These are phyloP conservation scores for Pollenia griseotomentosa DNA, from an alignment of 2,888 invertebrate species.

Conservation along the genomic window DNA sequence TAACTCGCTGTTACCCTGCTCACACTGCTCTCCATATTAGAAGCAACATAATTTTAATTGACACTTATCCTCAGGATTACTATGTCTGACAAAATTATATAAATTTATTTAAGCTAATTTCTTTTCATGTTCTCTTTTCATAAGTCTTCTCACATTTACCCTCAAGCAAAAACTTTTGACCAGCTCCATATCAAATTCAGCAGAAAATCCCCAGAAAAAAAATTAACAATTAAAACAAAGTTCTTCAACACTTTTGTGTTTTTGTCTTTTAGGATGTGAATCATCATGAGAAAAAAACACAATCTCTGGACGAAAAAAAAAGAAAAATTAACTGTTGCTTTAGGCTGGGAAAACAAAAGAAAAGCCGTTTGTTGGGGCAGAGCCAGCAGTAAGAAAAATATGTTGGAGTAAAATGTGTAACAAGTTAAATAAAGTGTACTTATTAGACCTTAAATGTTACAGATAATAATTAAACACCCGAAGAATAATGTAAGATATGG, in stretches of 20 bases:
- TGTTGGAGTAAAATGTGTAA: constrained; percentile 29
- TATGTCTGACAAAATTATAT: constrained; percentile 57
- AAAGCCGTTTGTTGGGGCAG: background rate
- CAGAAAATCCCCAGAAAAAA: constrained; percentile 8
- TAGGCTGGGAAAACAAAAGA: constrained; percentile 23
- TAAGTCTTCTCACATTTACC: background rate
- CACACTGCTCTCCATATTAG: background rate
- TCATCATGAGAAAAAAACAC: background rate
- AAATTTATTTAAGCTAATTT: constrained; percentile 63
- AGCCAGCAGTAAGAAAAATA: background rate
- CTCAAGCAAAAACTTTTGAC: constrained; percentile 38
- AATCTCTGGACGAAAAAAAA: constrained; percentile 17
- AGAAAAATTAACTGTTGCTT: constrained; percentile 65
- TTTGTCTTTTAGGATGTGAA: constrained; percentile 15
- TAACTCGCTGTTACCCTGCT: too few relatives aligned
- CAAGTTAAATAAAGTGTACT: constrained; percentile 55
- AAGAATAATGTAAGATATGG: background rate
- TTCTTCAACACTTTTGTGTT: constrained; percentile 38
- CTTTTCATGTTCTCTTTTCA: background rate
- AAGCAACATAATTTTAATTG: constrained; percentile 64
- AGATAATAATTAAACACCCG: constrained; percentile 36
- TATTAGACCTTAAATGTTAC: constrained; percentile 41
- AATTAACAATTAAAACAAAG: constrained; percentile 61
- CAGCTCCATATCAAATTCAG: constrained; percentile 26
- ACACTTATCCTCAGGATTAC: constrained; percentile 68